Percentiles rank a stretch among this genome's conserved stretches.
Evolutionary conservation across 1,140 invertebrate species (phyloP).

Genomic region (Dysdera silvatica): DNA sequence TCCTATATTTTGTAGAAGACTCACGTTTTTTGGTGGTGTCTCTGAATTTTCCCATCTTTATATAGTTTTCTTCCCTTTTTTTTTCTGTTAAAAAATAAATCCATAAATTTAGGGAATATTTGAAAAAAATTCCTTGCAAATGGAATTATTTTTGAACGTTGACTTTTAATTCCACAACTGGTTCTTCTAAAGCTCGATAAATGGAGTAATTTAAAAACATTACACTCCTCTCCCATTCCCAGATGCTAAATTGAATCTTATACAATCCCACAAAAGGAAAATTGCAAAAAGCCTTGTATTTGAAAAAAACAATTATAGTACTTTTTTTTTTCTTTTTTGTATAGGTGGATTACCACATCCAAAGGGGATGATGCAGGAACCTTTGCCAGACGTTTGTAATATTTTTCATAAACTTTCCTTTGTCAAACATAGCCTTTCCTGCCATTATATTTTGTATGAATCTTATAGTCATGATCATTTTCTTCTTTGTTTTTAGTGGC

Average conservation of each 20-base stretch:
- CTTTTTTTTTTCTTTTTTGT: slow-evolving; percentile 23
- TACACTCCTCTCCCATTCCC: neutral
- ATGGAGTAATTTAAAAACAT: neutral
- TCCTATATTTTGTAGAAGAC: neutral
- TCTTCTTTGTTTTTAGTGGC: slow-evolving; percentile 58
- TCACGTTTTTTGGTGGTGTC: neutral
- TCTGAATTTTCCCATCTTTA: neutral
- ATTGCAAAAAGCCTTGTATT: neutral
- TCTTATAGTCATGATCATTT: slow-evolving; percentile 9
- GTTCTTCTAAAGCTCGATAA: no score
- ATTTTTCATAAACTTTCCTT: slow-evolving; percentile 12
- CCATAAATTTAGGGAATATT: no score
- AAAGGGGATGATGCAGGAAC: slow-evolving; percentile 90
- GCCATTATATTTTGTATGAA: slow-evolving; percentile 10
- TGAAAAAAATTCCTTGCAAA: no score
- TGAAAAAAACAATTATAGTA: neutral
- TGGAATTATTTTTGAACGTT: no score
- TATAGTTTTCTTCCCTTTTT: neutral
- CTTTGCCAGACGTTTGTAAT: slow-evolving; percentile 58
- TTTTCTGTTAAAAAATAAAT: neutral
- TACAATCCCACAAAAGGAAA: neutral
- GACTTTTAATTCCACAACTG: neutral
- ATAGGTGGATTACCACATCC: slow-evolving; percentile 70
- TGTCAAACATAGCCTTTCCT: slow-evolving; percentile 6
- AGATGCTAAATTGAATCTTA: neutral